Conservation (phyloP, 2,888 invertebrate genomes). For the Sabatieria punctata region DNA sequence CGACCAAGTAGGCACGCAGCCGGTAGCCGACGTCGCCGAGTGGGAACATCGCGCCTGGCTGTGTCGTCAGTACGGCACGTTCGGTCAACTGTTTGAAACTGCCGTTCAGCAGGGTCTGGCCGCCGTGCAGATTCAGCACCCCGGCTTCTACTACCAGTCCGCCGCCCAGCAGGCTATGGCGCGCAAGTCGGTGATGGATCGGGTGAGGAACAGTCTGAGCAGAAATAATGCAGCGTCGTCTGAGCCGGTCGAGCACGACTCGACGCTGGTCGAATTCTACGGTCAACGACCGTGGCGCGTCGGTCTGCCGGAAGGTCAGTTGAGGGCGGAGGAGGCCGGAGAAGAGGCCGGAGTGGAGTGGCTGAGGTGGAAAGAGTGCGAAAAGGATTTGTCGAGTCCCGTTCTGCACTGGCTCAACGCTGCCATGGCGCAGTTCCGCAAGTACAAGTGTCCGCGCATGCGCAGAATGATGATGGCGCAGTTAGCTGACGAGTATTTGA, state of each 20-base stretch:
- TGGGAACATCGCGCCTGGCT: slow-evolving; percentile 83
- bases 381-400: not conserved
- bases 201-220: too few relatives aligned
- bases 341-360: slow-evolving; percentile 9
- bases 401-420: slow-evolving; percentile 19
- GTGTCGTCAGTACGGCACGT: slow-evolving; percentile 45
- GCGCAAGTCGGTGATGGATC: too few relatives aligned
- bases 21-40: slow-evolving; percentile 21
- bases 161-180: slow-evolving; percentile 68
- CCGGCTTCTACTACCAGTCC: slow-evolving; percentile 86
- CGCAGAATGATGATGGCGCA: slow-evolving; percentile 10
- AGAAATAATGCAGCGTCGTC: too few relatives aligned
- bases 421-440: slow-evolving; percentile 21
- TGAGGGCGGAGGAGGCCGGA: not conserved
- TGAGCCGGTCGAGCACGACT: too few relatives aligned
- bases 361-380: slow-evolving; percentile 5
- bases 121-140: slow-evolving; percentile 86
- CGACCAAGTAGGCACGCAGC: slow-evolving; percentile 49
- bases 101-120: slow-evolving; percentile 77
- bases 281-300: slow-evolving; percentile 82
- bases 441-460: slow-evolving; percentile 13
- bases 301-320: slow-evolving; percentile 31
- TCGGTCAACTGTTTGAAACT: slow-evolving; percentile 89
- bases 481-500: slow-evolving; percentile 12
- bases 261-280: slow-evolving; percentile 52